Evolutionary conservation across 2,113 vertebrate species (phyloP), one percentile per base, ranked within the genome.

Genomic region (Gasterosteus aculeatus): DNA sequence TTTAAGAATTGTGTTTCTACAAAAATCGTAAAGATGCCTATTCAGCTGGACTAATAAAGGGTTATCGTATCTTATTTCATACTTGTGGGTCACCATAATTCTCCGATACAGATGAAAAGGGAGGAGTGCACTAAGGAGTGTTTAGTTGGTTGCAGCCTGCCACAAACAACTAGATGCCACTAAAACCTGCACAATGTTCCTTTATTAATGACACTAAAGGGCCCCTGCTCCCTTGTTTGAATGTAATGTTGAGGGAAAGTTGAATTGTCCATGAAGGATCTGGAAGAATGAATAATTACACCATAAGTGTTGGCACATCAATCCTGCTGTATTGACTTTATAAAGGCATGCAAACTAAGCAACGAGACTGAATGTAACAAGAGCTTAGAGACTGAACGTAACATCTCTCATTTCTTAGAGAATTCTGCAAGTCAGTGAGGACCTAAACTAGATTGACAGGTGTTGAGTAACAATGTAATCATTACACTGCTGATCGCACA

Each of bases 381-480:
- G 71, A 54, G 75, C 22, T 22, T 29, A 78, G 54, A 78, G 41
- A 63, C 33, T 73, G 62, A 84, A 65, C 77, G 10, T 26, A 26
- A 35, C 62, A 68, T 35, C 10, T 76, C 29, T 72, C 54, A 56
- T 68, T 85, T 65, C 59, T 9, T 66, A 66, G 33, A 4, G 14
- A 78, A 73, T 80, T 78, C 80, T 88, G 79, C 85, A 89, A 82
- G 86, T 89, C 86, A 88, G 85, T 69, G 42, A 70, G 42, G 74
- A 26, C 16, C 47, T 56, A 53, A 64, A 76, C 14, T 31, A 61
- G 69, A 81, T 11, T 87, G 85, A 75, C 82, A 82, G 79, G 73
- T 79, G 71, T 89, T 91, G 68, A 75, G 72, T 73, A 85, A 89
- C 76, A 68, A 71, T 56, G 62, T 78, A 87, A 89, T 90, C 66